These are phyloP conservation scores for Corythaixoides concolor DNA, from an alignment of 2,113 vertebrate species.

Conservation along the genomic window DNA sequence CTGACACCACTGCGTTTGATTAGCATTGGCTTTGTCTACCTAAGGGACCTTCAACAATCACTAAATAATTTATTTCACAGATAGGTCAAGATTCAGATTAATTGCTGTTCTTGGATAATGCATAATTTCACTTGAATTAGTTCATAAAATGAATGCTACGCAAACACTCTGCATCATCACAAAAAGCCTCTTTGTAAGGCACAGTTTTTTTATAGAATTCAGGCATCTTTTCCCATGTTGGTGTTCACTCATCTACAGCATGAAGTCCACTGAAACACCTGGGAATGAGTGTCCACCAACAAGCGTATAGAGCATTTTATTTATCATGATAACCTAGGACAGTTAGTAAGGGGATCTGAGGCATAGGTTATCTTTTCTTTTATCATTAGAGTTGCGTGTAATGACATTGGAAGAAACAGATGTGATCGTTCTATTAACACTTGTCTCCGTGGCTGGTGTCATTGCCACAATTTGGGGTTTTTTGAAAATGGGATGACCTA, in stretches of 20 bases:
- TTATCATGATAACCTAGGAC: neutral
- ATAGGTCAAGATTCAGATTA: slow-evolving; percentile 1
- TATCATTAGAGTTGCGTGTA: too few relatives aligned
- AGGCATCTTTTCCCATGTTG: neutral
- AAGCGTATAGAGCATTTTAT: neutral
- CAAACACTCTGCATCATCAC: neutral
- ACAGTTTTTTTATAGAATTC: neutral
- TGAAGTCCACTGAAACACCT: neutral
- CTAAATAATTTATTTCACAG: neutral
- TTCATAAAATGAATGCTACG: neutral
- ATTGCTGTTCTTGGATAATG: neutral
- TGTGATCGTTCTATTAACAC: too few relatives aligned
- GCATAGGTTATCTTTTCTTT: too few relatives aligned
- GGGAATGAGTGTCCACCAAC: neutral
- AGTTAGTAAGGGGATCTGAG: too few relatives aligned
- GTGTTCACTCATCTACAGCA: neutral
- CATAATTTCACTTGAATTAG: neutral
- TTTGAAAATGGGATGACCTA: too few relatives aligned
- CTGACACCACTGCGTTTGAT: neutral
- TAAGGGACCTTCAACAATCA: neutral
- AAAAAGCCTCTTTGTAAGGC: neutral
- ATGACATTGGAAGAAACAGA: too few relatives aligned
- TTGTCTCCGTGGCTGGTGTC: too few relatives aligned
- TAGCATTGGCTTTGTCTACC: neutral
- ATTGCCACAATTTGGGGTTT: too few relatives aligned